A percentile compares a stretch with the other conserved stretches of the same genome.
These are phyloP conservation scores for Pandemis heparana DNA, from an alignment of 2,888 invertebrate genomes.

Conservation along the genomic window DNA sequence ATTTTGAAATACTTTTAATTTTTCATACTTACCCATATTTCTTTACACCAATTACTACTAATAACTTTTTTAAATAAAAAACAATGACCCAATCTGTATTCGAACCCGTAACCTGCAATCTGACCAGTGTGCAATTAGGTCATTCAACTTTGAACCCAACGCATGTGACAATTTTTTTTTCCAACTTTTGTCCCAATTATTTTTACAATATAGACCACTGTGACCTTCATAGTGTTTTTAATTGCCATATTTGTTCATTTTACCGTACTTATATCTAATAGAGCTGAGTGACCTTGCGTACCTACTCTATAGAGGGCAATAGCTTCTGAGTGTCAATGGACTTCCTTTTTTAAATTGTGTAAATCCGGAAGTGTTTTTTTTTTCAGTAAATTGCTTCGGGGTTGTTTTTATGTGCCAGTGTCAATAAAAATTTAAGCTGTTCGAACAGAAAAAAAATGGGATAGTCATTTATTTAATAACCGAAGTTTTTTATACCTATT, in stretches of 20 bases:
- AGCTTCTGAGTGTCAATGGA: background rate
- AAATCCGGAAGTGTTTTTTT: background rate
- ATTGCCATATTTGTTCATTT: background rate
- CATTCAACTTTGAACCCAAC: constrained; percentile 18
- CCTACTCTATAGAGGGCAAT: background rate
- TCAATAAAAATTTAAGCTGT: too few species aligned
- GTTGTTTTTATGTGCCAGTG: background rate
- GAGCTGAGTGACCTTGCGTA: background rate
- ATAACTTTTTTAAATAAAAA: background rate
- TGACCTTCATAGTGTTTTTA: background rate
- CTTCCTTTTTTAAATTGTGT: background rate
- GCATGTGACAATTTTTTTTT: background rate
- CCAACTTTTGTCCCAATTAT: background rate
- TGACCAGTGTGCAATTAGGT: constrained; percentile 10
- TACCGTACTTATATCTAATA: background rate
- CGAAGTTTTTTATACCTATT: too few species aligned
- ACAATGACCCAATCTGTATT: background rate
- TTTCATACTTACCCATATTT: too few species aligned
- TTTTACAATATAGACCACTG: background rate
- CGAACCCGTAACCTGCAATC: constrained; percentile 1
- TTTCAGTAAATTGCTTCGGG: background rate
- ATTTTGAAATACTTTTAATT: too few species aligned
- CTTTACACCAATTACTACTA: background rate
- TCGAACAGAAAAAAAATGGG: too few species aligned
- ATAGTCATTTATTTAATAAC: too few species aligned